Conservation (phyloP, 2,797 vertebrate genomes). For the Melanotaenia pygmaea region DNA sequence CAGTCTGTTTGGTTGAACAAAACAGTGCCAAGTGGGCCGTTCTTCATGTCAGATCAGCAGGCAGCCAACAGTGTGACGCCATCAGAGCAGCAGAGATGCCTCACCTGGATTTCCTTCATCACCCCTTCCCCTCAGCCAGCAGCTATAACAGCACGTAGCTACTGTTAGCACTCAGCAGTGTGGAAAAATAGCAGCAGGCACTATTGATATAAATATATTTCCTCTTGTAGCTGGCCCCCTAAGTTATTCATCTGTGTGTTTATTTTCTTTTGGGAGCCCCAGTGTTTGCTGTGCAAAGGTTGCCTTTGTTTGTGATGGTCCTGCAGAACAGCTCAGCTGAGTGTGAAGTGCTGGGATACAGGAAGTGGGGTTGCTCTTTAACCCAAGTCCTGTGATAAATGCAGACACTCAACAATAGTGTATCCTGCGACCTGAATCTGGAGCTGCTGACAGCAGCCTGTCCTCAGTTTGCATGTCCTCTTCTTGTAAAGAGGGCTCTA, state of each 20-base stretch:
- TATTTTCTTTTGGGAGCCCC: slow-evolving; percentile 75
- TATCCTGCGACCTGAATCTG: slow-evolving; percentile 87
- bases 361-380: slow-evolving; percentile 87
- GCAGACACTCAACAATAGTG: slow-evolving; percentile 94
- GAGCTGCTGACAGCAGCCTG: slow-evolving; percentile 84
- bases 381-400: slow-evolving; percentile 91
- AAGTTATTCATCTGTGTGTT: slow-evolving; percentile 79
- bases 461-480: slow-evolving; percentile 77
- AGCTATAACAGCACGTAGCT: slow-evolving; percentile 80
- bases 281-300: slow-evolving; percentile 81
- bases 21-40: slow-evolving; percentile 39
- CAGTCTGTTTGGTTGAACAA: slow-evolving; percentile 34
- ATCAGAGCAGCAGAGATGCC: slow-evolving; percentile 53
- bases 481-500: slow-evolving; percentile 47
- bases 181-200: slow-evolving; percentile 79
- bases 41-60: slow-evolving; percentile 68
- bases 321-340: slow-evolving; percentile 84
- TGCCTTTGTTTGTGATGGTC: slow-evolving; percentile 83
- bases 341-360: slow-evolving; percentile 84
- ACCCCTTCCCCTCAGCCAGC: slow-evolving; percentile 58
- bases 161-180: slow-evolving; percentile 58
- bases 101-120: slow-evolving; percentile 85
- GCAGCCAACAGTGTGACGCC: slow-evolving; percentile 65
- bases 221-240: slow-evolving; percentile 61
- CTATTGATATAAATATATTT: slow-evolving; percentile 85